Evolutionary conservation across 2,797 vertebrate species (phyloP).

Genomic region (Chanos chanos): DNA sequence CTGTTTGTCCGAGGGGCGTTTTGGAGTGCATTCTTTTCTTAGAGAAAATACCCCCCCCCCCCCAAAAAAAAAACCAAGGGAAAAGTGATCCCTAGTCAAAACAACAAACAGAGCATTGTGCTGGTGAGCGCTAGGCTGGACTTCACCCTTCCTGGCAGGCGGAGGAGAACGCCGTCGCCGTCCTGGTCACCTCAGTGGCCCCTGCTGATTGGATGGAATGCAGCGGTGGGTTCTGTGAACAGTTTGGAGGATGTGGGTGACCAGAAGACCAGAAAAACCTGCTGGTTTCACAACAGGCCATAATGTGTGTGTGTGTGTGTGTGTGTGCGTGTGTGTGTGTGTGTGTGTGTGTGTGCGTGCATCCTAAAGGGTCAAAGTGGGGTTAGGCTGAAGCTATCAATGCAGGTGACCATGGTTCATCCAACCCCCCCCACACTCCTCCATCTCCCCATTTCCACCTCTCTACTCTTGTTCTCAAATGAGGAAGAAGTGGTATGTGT

Average conservation of each 20-base stretch:
- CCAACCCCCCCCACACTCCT: no score
- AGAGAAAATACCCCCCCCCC: conserved; percentile 22
- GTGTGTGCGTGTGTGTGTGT: conserved; percentile 3
- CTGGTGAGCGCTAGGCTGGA: conserved; percentile 47
- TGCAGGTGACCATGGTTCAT: no score
- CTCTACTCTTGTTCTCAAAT: no score
- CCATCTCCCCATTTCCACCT: no score
- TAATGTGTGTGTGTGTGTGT: conserved; percentile 1
- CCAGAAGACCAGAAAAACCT: conserved; percentile 30
- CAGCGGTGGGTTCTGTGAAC: conserved; percentile 25
- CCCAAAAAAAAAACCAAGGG: conserved; percentile 23
- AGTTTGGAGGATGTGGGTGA: conserved; percentile 37
- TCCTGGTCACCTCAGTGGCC: conserved; percentile 33
- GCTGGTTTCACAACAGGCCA: conserved; percentile 25
- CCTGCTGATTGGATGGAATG: conserved; percentile 45
- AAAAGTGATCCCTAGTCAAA: conserved; percentile 32
- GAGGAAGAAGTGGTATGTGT: background rate
- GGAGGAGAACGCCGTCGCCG: conserved; percentile 9
- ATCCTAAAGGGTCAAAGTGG: background rate
- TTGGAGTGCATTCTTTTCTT: conserved; percentile 33
- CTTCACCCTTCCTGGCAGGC: conserved; percentile 71
- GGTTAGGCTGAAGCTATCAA: background rate
- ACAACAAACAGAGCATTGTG: conserved; percentile 75
- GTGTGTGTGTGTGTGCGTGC: background rate
- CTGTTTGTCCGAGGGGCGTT: conserved; percentile 16